Evolutionary conservation across 2,888 invertebrate species (phyloP).

Genomic region (Tethea ocularis): DNA sequence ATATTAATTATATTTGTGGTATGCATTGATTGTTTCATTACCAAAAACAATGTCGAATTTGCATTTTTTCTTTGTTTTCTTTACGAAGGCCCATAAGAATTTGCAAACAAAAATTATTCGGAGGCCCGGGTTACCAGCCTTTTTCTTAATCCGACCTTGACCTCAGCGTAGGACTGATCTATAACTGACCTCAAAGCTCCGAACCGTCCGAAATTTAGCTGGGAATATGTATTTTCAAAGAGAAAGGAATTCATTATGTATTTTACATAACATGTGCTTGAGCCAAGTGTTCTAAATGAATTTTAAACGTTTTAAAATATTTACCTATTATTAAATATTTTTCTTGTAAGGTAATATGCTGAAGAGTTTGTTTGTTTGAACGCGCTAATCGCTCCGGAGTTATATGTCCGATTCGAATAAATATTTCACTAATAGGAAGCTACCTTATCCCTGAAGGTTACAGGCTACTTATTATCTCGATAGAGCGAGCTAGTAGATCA

Average conservation of each 20-base stretch:
- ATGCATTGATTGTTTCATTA: neutral
- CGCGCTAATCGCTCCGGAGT: no score
- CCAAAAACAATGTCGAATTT: neutral
- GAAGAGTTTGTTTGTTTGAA: no score
- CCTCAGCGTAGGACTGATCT: neutral
- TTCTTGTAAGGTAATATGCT: no score
- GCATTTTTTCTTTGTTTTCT: no score
- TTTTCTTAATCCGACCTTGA: conserved; percentile 3
- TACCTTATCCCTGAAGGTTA: no score
- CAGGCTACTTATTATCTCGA: no score
- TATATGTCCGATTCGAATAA: no score
- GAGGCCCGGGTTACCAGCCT: neutral
- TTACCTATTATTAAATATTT: no score
- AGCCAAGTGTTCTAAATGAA: neutral
- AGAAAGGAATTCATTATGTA: neutral
- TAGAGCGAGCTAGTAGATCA: no score
- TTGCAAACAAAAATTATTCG: neutral
- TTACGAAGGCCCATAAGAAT: neutral
- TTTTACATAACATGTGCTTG: neutral
- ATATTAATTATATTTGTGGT: neutral
- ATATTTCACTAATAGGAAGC: no score
- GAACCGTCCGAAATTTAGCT: neutral
- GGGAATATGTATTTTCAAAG: neutral
- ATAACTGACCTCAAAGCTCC: neutral
- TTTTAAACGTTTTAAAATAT: conserved; percentile 1